Percentiles rank a stretch among this genome's conserved stretches.
These are phyloP conservation scores for Sphinx pinastri DNA, from an alignment of 2,888 invertebrate genomes.

Conservation along the genomic window DNA sequence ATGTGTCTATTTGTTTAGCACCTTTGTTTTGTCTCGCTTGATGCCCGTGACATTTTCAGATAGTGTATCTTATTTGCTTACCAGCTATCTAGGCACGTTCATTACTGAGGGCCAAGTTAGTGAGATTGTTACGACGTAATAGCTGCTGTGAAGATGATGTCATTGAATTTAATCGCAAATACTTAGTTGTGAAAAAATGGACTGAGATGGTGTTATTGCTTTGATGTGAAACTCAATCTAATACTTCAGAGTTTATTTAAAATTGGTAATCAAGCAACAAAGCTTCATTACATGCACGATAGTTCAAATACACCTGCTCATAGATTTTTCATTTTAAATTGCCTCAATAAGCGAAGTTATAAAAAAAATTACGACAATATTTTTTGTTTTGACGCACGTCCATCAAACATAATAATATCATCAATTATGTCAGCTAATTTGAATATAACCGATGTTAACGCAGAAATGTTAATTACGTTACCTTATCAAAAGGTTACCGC, in stretches of 20 bases:
- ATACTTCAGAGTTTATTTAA: too few species aligned
- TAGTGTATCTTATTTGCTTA: constrained; percentile 28
- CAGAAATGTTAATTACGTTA: constrained; percentile 22
- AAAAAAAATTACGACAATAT: not conserved
- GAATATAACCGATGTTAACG: constrained; percentile 5
- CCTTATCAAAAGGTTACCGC: constrained; percentile 29
- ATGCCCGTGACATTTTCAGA: constrained; percentile 30
- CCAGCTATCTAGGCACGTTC: constrained; percentile 24
- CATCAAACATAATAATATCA: not conserved
- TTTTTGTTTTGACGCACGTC: constrained; percentile 1
- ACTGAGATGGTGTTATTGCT: too few species aligned
- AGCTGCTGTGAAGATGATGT: too few species aligned
- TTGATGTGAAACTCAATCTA: too few species aligned
- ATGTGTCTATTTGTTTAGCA: constrained; percentile 4
- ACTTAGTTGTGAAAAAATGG: too few species aligned
- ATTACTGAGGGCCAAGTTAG: constrained; percentile 17
- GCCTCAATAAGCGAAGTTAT: too few species aligned
- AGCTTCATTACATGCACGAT: too few species aligned
- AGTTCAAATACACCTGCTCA: too few species aligned
- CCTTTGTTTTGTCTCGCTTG: constrained; percentile 17
- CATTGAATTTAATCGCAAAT: too few species aligned
- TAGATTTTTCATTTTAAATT: too few species aligned
- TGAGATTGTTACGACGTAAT: not conserved
- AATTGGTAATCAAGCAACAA: too few species aligned
- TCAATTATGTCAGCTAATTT: constrained; percentile 17